These are phyloP conservation scores for Percopsis transmontana DNA, from an alignment of 2,113 vertebrate genomes.

Conservation along the genomic window DNA sequence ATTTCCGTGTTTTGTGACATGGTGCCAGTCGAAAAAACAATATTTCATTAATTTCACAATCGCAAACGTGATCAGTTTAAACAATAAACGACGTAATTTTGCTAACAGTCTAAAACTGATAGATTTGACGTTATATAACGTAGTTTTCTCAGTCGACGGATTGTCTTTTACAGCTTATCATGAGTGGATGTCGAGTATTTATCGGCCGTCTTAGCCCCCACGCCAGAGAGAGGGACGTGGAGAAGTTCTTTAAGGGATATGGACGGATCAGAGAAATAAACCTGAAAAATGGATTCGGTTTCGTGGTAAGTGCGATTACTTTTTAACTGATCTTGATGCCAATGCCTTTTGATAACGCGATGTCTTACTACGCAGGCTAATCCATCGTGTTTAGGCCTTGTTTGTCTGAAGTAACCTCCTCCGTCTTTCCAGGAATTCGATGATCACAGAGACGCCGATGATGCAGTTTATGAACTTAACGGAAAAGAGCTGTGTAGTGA, in stretches of 20 bases:
- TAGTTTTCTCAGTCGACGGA: background rate
- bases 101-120: too few species aligned
- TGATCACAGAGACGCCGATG: constrained; percentile 92
- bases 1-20: background rate
- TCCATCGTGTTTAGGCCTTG: background rate
- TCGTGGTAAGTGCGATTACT: constrained; percentile 83
- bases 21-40: background rate
- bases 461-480: constrained; percentile 91
- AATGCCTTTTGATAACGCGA: too few species aligned
- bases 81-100: background rate
- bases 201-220: constrained; percentile 91
- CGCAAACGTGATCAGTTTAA: background rate
- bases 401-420: background rate
- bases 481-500: constrained; percentile 92
- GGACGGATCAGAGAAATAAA: constrained; percentile 91
- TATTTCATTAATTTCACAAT: background rate
- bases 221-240: constrained; percentile 88
- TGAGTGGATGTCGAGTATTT: constrained; percentile 92
- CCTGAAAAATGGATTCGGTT: constrained; percentile 92
- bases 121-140: too few species aligned
- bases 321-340: background rate
- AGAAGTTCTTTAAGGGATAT: constrained; percentile 94
- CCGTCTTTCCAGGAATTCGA: constrained; percentile 85
- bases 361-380: background rate
- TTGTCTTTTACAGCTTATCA: constrained; percentile 38